These are phyloP conservation scores for Heliconius congener DNA, from an alignment of 1,140 invertebrate species.

Conservation along the genomic window DNA sequence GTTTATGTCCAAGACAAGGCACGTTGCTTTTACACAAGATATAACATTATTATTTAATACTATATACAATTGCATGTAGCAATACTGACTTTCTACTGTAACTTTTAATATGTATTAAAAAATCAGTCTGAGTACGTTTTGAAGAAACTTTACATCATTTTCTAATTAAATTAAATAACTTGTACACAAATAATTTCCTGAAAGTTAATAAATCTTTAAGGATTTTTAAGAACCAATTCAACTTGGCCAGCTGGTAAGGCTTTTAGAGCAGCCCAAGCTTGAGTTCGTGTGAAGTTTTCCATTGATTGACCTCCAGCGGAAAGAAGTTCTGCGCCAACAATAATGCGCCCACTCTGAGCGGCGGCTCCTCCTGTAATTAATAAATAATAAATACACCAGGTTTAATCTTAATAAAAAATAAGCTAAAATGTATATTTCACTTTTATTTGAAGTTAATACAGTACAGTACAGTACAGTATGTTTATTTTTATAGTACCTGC, in stretches of 20 bases:
- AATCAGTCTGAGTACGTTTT: background rate
- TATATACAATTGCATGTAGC: constrained; percentile 34
- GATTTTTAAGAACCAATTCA: constrained; percentile 73
- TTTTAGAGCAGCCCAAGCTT: constrained; percentile 96
- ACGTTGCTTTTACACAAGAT: constrained; percentile 6
- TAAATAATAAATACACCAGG: background rate
- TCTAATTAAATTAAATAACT: background rate
- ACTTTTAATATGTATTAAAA: background rate
- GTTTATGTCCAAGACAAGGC: constrained; percentile 24
- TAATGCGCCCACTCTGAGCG: constrained; percentile 91
- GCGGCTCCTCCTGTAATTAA: constrained; percentile 90
- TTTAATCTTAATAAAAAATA: background rate
- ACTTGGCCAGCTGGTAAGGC: constrained; percentile 91
- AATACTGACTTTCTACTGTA: constrained; percentile 27
- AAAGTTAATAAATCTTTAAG: constrained; percentile 23
- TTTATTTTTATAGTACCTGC: constrained; percentile 85
- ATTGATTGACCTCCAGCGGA: constrained; percentile 91
- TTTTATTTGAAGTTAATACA: too few species aligned
- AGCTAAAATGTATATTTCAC: too few species aligned
- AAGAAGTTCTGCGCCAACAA: constrained; percentile 93
- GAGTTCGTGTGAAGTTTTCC: constrained; percentile 91
- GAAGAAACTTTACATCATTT: background rate
- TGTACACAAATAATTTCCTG: background rate
- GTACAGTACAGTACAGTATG: background rate
- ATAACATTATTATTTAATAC: constrained; percentile 25